phyloP scores from a whole-genome alignment of 2,888 invertebrate genomes.

The Camptogramma bilineatum region DNA sequence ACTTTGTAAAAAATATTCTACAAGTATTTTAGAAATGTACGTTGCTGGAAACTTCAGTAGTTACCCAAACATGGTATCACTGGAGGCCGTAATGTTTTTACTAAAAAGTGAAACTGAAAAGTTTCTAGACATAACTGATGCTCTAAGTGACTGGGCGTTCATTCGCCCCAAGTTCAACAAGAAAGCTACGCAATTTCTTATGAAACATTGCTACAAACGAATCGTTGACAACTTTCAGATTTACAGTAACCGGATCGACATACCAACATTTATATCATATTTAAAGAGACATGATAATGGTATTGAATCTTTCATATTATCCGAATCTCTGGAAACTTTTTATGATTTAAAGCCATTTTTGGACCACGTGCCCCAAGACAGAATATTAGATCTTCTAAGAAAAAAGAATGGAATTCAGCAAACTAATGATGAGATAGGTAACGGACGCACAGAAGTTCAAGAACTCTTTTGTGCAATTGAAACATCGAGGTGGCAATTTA shows the following conservation, averaged over 20 bases:
- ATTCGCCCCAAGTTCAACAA: neutral
- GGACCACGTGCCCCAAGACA: neutral
- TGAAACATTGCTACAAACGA: neutral
- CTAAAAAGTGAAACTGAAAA: neutral
- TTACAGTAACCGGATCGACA: neutral
- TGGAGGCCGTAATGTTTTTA: neutral
- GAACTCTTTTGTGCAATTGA: neutral
- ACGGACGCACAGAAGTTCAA: neutral
- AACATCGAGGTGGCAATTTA: neutral
- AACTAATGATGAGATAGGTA: neutral
- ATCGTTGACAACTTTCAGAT: neutral
- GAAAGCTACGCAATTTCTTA: slow-evolving; percentile 2
- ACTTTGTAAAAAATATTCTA: neutral
- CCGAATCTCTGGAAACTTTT: neutral
- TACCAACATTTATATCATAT: neutral
- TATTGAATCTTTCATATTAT: neutral
- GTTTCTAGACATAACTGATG: neutral
- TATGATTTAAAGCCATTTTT: neutral
- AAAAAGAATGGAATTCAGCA: neutral
- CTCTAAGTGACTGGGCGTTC: neutral
- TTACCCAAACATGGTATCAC: neutral
- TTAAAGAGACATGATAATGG: neutral
- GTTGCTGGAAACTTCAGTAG: neutral
- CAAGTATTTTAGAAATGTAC: neutral
- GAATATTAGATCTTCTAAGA: neutral